phyloP scores from a whole-genome alignment of 2,888 invertebrate species.

The Leptura quadrifasciata region DNA sequence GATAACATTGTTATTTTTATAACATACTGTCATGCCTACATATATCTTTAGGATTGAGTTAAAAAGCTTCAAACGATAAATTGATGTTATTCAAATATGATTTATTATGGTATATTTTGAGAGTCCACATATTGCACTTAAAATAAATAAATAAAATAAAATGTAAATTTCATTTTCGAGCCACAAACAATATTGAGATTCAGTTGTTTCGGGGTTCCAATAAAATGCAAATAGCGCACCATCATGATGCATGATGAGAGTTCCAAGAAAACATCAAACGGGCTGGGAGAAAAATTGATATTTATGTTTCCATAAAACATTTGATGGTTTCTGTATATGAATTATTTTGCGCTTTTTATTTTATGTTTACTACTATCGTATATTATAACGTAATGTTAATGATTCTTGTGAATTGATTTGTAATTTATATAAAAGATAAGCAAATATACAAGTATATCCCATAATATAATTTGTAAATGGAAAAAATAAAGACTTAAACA shows the following conservation, averaged over 20 bases:
- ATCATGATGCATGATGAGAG: constrained; percentile 66
- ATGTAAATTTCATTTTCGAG: constrained; percentile 67
- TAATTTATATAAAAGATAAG: no score
- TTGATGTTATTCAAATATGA: constrained; percentile 16
- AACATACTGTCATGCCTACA: neutral
- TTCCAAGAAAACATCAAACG: constrained; percentile 39
- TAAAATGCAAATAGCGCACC: constrained; percentile 71
- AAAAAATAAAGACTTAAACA: no score
- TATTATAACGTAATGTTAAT: no score
- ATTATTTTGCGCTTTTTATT: neutral
- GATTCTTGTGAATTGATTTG: no score
- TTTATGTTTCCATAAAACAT: constrained; percentile 36
- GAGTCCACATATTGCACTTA: constrained; percentile 45
- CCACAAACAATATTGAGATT: constrained; percentile 71
- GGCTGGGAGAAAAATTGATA: constrained; percentile 40
- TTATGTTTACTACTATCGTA: neutral
- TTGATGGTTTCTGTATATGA: constrained; percentile 1
- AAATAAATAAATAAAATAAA: constrained; percentile 65
- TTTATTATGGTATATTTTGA: constrained; percentile 25
- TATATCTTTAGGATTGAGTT: neutral
- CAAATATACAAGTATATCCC: no score
- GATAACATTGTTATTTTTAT: neutral
- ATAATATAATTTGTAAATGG: no score
- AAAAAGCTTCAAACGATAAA: neutral
- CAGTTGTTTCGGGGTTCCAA: constrained; percentile 67